Percentiles rank a stretch among this genome's conserved stretches.
These are phyloP conservation scores for Mirza zaza DNA, from an alignment of 2,113 vertebrate species.

Conservation along the genomic window DNA sequence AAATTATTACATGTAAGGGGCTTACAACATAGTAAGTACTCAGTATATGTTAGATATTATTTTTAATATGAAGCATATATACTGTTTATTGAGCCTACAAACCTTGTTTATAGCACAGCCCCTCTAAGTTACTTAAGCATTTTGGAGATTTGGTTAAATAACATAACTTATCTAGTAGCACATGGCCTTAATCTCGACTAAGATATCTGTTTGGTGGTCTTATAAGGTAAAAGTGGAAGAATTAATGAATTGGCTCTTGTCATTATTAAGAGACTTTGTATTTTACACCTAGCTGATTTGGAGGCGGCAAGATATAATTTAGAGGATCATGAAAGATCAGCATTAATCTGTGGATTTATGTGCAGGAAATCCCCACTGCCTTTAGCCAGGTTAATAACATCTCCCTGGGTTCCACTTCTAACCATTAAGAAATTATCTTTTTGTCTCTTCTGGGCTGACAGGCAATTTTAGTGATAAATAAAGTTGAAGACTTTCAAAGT, in stretches of 20 bases:
- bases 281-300: conserved; percentile 27
- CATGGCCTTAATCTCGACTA: background rate
- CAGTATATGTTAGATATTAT: background rate
- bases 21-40: background rate
- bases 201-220: background rate
- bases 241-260: background rate
- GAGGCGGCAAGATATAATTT: background rate
- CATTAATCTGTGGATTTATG: background rate
- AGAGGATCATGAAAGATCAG: background rate
- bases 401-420: conserved; percentile 35
- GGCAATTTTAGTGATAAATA: conserved; percentile 71
- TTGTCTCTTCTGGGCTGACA: conserved; percentile 53
- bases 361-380: background rate
- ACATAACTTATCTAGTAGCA: background rate
- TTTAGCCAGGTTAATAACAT: background rate
- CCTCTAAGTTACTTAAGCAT: background rate
- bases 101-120: background rate
- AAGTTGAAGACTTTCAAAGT: conserved; percentile 70
- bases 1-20: background rate
- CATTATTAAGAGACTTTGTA: background rate
- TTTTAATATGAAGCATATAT: background rate
- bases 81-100: background rate
- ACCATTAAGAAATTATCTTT: conserved; percentile 46
- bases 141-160: conserved; percentile 15
- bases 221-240: background rate